Conservation (phyloP, 2,113 vertebrate species). For the Panthera uncia region DNA sequence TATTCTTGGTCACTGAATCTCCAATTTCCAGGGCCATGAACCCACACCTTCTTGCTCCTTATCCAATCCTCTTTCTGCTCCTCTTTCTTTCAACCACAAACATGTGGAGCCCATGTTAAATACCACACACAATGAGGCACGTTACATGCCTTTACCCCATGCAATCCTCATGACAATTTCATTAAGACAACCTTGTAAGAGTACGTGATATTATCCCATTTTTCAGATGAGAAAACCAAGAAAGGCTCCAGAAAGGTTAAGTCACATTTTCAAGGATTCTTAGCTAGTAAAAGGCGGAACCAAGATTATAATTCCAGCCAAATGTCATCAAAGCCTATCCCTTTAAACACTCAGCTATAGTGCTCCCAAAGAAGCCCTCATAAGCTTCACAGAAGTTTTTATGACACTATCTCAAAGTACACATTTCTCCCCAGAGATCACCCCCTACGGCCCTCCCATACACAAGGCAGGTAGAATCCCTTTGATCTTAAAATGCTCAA, state of each 20-base stretch:
- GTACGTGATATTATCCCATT: neutral
- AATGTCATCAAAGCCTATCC: neutral
- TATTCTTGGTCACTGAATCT: neutral
- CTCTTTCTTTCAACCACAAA: neutral
- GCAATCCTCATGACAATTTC: neutral
- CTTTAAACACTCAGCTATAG: neutral
- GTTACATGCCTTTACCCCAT: neutral
- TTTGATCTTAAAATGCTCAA: conserved; percentile 6
- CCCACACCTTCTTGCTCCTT: neutral
- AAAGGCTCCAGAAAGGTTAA: neutral
- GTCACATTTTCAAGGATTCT: neutral
- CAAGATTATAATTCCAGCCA: neutral
- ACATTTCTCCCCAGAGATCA: neutral
- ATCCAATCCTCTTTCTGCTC: neutral
- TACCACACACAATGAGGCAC: accelerated
- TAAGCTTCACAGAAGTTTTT: neutral
- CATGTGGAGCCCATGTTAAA: neutral
- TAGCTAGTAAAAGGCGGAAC: neutral
- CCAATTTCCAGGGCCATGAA: neutral
- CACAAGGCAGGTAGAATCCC: neutral
- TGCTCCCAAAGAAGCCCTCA: neutral
- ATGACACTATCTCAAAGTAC: neutral
- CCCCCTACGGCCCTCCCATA: neutral
- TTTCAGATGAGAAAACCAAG: neutral
- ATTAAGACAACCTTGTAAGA: neutral